phyloP scores from a whole-genome alignment of 1,140 invertebrate genomes.

The Theocolax elegans region DNA sequence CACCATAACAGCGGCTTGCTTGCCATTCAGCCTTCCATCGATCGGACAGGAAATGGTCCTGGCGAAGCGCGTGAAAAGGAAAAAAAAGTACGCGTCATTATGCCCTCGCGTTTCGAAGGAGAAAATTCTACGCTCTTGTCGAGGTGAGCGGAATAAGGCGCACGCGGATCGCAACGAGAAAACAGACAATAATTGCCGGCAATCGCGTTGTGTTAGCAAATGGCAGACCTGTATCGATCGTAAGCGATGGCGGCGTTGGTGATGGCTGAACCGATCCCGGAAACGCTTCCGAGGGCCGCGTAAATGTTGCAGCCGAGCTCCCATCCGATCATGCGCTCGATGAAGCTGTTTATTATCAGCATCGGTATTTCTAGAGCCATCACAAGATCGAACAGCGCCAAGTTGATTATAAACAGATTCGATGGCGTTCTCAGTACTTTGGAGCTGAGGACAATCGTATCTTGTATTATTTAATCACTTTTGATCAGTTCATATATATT shows the following conservation, averaged over 20 bases:
- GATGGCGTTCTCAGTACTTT: conserved; percentile 81
- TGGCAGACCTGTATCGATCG: conserved; percentile 76
- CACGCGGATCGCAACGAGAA: background rate
- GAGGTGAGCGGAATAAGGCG: no score
- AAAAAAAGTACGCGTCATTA: conserved; percentile 2
- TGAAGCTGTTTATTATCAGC: conserved; percentile 76
- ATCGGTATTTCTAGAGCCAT: conserved; percentile 83
- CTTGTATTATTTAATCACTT: no score
- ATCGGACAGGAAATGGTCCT: conserved; percentile 82
- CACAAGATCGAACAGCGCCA: conserved; percentile 80
- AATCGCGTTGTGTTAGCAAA: background rate
- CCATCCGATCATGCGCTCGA: conserved; percentile 74
- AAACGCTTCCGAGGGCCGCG: conserved; percentile 74
- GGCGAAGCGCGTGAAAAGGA: background rate
- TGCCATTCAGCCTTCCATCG: conserved; percentile 75
- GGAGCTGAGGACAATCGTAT: conserved; percentile 72
- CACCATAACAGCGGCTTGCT: conserved; percentile 74
- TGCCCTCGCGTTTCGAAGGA: background rate
- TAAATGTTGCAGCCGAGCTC: conserved; percentile 79
- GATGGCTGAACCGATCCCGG: conserved; percentile 78
- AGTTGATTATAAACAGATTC: conserved; percentile 83
- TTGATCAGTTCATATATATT: no score
- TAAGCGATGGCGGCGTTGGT: conserved; percentile 81
- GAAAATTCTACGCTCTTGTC: background rate
- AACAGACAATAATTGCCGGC: conserved; percentile 7